Percentiles rank a stretch among this genome's conserved stretches.
Evolutionary conservation across 30 jellyfish, hydroid and myxozoan species (phyloP).

Genomic region (Turritopsis dohrnii): DNA sequence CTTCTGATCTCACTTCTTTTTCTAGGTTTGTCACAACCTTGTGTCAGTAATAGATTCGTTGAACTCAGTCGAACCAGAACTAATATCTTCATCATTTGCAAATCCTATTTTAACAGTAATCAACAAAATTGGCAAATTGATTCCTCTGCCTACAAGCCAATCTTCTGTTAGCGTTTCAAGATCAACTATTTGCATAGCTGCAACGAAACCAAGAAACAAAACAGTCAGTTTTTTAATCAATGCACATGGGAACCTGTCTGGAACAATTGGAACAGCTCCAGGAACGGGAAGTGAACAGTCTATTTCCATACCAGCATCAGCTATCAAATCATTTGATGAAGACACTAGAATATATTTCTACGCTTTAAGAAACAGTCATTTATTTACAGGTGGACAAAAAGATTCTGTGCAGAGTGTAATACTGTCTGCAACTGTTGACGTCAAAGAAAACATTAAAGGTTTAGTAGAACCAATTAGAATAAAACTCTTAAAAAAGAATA

Average conservation of each 20-base stretch:
- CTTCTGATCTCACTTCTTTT: no score
- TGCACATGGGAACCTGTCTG: neutral
- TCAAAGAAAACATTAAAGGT: neutral
- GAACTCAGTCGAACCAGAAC: neutral
- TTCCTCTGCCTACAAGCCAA: neutral
- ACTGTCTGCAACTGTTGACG: neutral
- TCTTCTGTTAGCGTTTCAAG: neutral
- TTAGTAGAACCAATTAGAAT: neutral
- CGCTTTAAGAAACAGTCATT: neutral
- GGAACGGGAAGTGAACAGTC: neutral
- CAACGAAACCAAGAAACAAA: neutral
- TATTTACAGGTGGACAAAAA: neutral
- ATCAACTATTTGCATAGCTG: neutral
- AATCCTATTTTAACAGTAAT: neutral
- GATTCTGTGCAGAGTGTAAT: neutral
- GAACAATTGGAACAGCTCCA: neutral
- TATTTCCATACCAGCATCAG: constrained; percentile 4
- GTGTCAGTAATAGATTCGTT: neutral
- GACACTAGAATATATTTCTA: neutral
- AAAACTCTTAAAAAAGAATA: neutral
- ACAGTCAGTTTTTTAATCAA: neutral
- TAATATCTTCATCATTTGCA: neutral
- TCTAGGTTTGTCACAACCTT: neutral
- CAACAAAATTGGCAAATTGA: neutral
- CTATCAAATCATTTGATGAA: neutral